phyloP scores from a whole-genome alignment of 2,888 invertebrate genomes.

The Caenorhabditis sinica region DNA sequence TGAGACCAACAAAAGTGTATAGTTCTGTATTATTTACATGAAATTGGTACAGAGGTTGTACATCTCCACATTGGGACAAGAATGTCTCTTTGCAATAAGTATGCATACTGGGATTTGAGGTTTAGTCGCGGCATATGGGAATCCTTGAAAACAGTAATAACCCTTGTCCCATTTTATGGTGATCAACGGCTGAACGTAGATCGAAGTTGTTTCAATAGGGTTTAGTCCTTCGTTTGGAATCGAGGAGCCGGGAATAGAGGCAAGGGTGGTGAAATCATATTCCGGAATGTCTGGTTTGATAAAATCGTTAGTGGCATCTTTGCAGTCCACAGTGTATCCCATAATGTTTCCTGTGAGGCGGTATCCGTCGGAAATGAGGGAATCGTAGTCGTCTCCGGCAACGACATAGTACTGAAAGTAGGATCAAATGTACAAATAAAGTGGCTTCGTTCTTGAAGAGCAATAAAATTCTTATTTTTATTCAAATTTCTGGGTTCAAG shows the following conservation, averaged over 20 bases:
- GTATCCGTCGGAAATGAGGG: slow-evolving; percentile 4
- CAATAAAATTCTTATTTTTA: too few relatives aligned
- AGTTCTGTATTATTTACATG: neutral
- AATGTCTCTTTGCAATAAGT: slow-evolving; percentile 1
- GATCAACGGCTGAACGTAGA: neutral
- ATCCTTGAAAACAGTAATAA: neutral
- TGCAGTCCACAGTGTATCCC: slow-evolving; percentile 35
- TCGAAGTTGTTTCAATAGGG: neutral
- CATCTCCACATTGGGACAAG: slow-evolving; percentile 6
- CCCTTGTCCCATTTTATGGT: neutral
- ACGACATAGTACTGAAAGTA: slow-evolving; percentile 22
- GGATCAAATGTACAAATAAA: too few relatives aligned
- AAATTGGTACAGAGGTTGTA: slow-evolving; percentile 1
- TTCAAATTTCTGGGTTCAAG: too few relatives aligned
- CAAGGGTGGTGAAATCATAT: neutral
- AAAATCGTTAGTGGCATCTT: slow-evolving; percentile 14
- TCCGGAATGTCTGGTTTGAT: neutral
- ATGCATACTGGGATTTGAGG: neutral
- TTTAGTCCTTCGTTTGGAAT: neutral
- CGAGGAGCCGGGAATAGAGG: neutral
- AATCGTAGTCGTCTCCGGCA: slow-evolving; percentile 19
- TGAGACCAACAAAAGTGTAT: neutral
- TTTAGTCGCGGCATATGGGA: neutral
- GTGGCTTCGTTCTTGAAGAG: too few relatives aligned
- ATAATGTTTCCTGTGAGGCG: slow-evolving; percentile 30